Base-by-base conservation (phyloP, 2,797 vertebrate genomes). In the Buphagus erythrorhynchus region DNA sequence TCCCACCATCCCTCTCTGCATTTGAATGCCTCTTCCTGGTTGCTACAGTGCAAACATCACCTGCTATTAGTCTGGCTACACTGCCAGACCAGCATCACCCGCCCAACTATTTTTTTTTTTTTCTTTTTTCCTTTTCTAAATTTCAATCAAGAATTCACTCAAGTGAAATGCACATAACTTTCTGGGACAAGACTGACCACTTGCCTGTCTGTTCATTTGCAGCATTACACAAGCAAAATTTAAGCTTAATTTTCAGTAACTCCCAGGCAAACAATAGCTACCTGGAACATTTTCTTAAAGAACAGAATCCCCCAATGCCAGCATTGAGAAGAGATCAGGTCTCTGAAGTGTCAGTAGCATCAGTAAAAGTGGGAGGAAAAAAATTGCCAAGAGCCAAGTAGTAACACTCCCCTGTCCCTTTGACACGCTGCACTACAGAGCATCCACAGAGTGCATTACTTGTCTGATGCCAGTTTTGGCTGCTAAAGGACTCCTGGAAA, bases 41-140 rank as follows among this genome's bases (percentile, higher is more conserved):
- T 66, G 16, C 25, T 12, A 40, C 17, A 10, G 11, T 5, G 7
- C 31, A 55, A 75, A 26, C 13, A 26, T 17, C 29, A 13, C 16
- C 40, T 40, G 0, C 38, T 36, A 16, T 10, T 10, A 54, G 3
- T 4, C 59, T 86, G 35, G 17, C 25, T 35, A 8, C 19, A 67
- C 28, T 28, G 31, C 11, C 24, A 19, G 33, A 71, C 12, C 15
- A 48, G 10, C 10, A 57, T 7, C 6, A 16, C 7, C 42, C 40
- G 3, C 10, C 5, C 15, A 43, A 5, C 5, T 16, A 7, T 26
- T 6, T 9, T 36, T 1, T 54, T 24, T 16, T 16, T 29, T 13
- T 11, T 10, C 9, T 26, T 13, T 20, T 11, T 28, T 1, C 2
- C 6, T 31, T 43, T 45, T 29, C 45, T 28, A 51, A 42, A 26